Evolutionary conservation across 2,113 vertebrate genomes (phyloP), one percentile per base, ranked within the genome.

Genomic region (Coracopsis vasa): DNA sequence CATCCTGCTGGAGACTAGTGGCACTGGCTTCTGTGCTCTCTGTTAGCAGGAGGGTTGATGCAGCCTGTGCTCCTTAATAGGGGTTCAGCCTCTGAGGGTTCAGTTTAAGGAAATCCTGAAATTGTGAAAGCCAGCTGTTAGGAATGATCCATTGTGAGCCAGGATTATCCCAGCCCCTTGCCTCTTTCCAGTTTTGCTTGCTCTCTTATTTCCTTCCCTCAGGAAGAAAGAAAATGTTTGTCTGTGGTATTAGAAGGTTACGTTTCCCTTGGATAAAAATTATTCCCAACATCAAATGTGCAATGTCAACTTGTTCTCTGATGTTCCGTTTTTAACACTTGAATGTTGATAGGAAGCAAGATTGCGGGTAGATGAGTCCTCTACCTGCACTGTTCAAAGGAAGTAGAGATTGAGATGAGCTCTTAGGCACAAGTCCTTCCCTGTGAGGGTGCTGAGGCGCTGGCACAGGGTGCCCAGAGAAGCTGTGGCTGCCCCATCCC

Each of bases 21-120:
- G 33, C 33, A 6, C 13, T 1, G 10, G 28, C 44, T 90, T 84
- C 71, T 74, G 41, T 50, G 21, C 23, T 56, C 24, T 27, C 28
- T n/a, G 19, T 61, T 80, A 85, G 79, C 45, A 28, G 39, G 44
- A 58, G 31, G 42, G 21, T 48, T 77, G 84, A 56, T 85, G 84
- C 53, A 66, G 67, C 11, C 74, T 56, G 29, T 9, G 2, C 56
- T 81, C 33, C 54, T 81, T 86, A 80, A 88, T 73, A 70, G 78
- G 37, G 69, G 42, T 85, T 95, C 91, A 89, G 71, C 48, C 79
- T 91, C 77, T 65, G 77, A 90, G 62, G 66, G 92, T 95, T 95
- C 87, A 81, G 29, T 93, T 94, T 95, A 82, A 94, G 93, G 90
- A 96, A 96, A 95, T 95, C 69, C 85, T 91, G 75, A 92, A 95